A percentile compares a stretch with the other conserved stretches of the same genome.
Evolutionary conservation across 2,113 vertebrate species (phyloP).

Genomic region (Gasterosteus nipponicus): DNA sequence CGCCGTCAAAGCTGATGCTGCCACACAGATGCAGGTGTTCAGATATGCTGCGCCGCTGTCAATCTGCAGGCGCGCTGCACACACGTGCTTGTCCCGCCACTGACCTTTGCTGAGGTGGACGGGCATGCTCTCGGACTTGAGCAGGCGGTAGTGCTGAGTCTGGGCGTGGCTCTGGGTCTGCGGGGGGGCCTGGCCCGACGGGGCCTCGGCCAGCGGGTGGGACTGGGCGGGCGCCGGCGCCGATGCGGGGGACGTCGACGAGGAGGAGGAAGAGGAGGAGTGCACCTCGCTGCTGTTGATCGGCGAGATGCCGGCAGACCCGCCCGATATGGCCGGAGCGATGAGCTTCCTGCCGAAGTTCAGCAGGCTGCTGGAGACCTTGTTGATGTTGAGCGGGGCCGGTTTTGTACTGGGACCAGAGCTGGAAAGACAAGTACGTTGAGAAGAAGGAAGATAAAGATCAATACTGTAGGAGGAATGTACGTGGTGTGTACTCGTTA

Average conservation of each 20-base stretch:
- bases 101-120: slow-evolving; percentile 96
- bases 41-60: neutral
- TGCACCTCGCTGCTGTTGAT: slow-evolving; percentile 77
- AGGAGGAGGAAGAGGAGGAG: slow-evolving; percentile 64
- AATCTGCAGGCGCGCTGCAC: neutral
- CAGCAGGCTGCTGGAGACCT: slow-evolving; percentile 95
- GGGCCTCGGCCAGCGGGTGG: slow-evolving; percentile 67
- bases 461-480: neutral
- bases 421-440: neutral
- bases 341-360: slow-evolving; percentile 97
- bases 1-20: slow-evolving; percentile 58
- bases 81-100: neutral
- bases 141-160: slow-evolving; percentile 86
- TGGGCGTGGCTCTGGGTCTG: slow-evolving; percentile 64
- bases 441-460: neutral
- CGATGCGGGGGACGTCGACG: slow-evolving; percentile 47
- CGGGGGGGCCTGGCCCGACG: slow-evolving; percentile 51
- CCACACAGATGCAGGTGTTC: slow-evolving; percentile 19
- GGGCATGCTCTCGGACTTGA: slow-evolving; percentile 98
- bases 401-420: slow-evolving; percentile 80
- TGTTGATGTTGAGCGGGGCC: slow-evolving; percentile 95
- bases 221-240: slow-evolving; percentile 51
- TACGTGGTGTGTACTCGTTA: neutral
- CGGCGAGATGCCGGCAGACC: slow-evolving; percentile 69
- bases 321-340: slow-evolving; percentile 85